Percentiles rank a stretch among this genome's conserved stretches.
These are phyloP conservation scores for Podarcis raffonei DNA, from an alignment of 2,113 vertebrate genomes.

Conservation along the genomic window DNA sequence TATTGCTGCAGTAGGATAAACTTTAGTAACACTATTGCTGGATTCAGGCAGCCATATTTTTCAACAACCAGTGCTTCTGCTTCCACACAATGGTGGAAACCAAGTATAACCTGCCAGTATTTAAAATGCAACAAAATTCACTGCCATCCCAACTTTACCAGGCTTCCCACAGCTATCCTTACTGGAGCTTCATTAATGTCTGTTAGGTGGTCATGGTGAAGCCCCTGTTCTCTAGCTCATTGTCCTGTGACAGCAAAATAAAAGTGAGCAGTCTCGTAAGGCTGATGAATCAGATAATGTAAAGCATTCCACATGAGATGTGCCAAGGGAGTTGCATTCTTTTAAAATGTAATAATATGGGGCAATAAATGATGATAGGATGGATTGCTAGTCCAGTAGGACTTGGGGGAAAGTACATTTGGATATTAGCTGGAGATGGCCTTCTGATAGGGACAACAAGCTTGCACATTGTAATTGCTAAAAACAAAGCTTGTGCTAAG, in stretches of 20 bases:
- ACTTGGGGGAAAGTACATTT: conserved; percentile 10
- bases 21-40: neutral
- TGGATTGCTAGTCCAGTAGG: conserved; percentile 18
- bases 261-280: neutral
- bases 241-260: neutral
- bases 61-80: neutral
- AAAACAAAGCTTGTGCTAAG: neutral
- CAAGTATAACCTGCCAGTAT: neutral
- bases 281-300: neutral
- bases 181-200: neutral
- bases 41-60: neutral
- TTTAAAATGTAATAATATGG: neutral
- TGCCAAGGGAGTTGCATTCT: no score
- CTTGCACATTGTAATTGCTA: conserved; percentile 40
- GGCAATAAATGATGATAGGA: neutral
- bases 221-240: neutral
- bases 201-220: neutral
- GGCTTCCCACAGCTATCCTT: neutral
- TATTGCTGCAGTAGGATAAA: neutral
- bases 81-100: neutral
- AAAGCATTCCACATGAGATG: neutral
- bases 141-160: neutral
- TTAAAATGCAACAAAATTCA: neutral
- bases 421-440: conserved; percentile 34
- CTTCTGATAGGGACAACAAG: conserved; percentile 30